Evolutionary conservation across 2,113 vertebrate species (phyloP).

Genomic region (Neolamprologus ventralis): DNA sequence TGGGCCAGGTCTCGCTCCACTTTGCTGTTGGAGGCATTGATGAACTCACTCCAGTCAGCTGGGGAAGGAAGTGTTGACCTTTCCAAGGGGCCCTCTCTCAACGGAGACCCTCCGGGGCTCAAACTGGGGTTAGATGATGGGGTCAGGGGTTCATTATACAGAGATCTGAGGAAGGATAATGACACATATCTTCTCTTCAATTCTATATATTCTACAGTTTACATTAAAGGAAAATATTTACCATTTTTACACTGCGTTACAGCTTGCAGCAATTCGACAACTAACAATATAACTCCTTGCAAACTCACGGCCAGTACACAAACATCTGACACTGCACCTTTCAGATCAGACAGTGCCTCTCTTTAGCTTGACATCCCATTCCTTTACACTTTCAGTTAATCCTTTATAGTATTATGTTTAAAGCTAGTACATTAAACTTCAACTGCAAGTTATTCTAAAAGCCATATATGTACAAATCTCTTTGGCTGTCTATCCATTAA

Average conservation of each 20-base stretch:
- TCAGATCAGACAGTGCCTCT: background rate
- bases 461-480: background rate
- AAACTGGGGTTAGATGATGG: constrained; percentile 89
- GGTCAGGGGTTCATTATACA: constrained; percentile 86
- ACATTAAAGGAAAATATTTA: background rate
- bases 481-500: background rate
- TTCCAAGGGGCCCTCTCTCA: constrained; percentile 81
- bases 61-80: constrained; percentile 86
- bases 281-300: background rate
- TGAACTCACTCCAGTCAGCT: constrained; percentile 95
- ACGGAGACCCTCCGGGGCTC: constrained; percentile 84
- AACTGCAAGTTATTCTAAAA: background rate
- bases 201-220: background rate
- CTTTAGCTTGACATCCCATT: background rate
- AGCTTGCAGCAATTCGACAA: background rate
- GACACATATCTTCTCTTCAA: background rate
- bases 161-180: constrained; percentile 70
- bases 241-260: background rate
- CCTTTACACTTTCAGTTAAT: background rate
- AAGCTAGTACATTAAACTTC: background rate
- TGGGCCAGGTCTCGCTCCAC: constrained; percentile 96
- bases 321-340: background rate
- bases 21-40: constrained; percentile 92
- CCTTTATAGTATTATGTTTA: background rate
- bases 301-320: background rate